phyloP scores from a whole-genome alignment of 2,888 invertebrate species.

The Andrena haemorrhoa region DNA sequence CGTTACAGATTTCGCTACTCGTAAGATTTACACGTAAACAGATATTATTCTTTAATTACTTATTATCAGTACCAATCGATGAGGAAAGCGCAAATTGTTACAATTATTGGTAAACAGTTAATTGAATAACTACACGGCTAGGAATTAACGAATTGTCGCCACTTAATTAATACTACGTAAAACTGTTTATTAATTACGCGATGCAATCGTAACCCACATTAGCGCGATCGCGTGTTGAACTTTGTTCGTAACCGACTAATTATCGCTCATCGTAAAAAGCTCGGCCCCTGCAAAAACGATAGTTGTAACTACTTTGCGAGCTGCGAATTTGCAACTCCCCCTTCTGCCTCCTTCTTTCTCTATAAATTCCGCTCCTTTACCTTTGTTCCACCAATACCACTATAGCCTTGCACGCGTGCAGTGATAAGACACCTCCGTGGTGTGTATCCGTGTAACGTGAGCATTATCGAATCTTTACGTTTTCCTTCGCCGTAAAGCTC shows the following conservation, averaged over 20 bases:
- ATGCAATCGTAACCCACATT: slow-evolving; percentile 12
- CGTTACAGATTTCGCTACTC: neutral
- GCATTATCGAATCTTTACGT: neutral
- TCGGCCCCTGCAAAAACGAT: slow-evolving; percentile 34
- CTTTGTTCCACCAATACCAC: neutral
- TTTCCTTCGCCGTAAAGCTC: too few relatives aligned
- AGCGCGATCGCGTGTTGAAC: slow-evolving; percentile 45
- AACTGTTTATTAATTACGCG: slow-evolving; percentile 1
- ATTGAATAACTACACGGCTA: neutral
- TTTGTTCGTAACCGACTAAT: slow-evolving; percentile 55
- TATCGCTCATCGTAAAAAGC: slow-evolving; percentile 46
- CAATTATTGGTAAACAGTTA: neutral
- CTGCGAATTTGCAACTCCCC: neutral
- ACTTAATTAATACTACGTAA: slow-evolving; percentile 8
- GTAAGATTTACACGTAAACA: too few relatives aligned
- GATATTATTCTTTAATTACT: too few relatives aligned
- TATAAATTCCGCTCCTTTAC: slow-evolving; percentile 14
- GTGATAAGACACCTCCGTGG: neutral
- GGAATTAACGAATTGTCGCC: neutral
- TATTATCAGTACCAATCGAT: neutral
- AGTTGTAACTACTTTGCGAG: slow-evolving; percentile 27
- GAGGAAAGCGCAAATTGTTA: neutral
- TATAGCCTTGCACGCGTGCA: neutral
- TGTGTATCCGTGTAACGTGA: neutral
- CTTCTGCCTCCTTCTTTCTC: neutral